Evolutionary conservation across 2,797 vertebrate species (phyloP).

Genomic region (Fundulus diaphanus): DNA sequence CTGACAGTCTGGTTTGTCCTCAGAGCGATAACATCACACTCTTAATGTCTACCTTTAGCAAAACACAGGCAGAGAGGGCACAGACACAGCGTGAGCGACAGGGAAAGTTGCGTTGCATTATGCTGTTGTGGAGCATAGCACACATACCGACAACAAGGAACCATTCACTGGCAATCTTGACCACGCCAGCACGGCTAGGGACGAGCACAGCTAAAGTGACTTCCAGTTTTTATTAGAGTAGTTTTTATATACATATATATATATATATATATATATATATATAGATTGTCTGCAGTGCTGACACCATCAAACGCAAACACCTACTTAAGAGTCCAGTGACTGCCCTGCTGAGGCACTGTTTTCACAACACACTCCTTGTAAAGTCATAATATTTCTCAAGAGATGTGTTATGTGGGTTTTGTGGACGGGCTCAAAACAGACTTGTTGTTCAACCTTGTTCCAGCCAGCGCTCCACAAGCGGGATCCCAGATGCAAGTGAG

Average conservation of each 20-base stretch:
- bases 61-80: background rate
- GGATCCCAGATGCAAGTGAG: conserved; percentile 58
- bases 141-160: conserved; percentile 34
- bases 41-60: conserved; percentile 30
- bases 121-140: conserved; percentile 3
- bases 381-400: conserved; percentile 37
- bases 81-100: too few species aligned
- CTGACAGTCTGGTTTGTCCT: conserved; percentile 56
- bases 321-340: background rate
- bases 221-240: conserved; percentile 11
- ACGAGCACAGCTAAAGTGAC: conserved; percentile 15
- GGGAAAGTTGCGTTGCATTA: conserved; percentile 20
- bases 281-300: background rate
- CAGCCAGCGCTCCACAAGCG: conserved; percentile 34
- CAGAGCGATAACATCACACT: conserved; percentile 42
- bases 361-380: conserved; percentile 34
- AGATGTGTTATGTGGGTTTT: conserved; percentile 18
- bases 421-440: conserved; percentile 1
- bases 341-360: background rate
- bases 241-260: background rate
- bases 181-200: conserved; percentile 18
- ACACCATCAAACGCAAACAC: background rate
- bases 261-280: background rate
- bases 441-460: conserved; percentile 16
- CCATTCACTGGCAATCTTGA: conserved; percentile 24